phyloP scores from a whole-genome alignment of 2,113 vertebrate species.

The Chiloscyllium plagiosum region DNA sequence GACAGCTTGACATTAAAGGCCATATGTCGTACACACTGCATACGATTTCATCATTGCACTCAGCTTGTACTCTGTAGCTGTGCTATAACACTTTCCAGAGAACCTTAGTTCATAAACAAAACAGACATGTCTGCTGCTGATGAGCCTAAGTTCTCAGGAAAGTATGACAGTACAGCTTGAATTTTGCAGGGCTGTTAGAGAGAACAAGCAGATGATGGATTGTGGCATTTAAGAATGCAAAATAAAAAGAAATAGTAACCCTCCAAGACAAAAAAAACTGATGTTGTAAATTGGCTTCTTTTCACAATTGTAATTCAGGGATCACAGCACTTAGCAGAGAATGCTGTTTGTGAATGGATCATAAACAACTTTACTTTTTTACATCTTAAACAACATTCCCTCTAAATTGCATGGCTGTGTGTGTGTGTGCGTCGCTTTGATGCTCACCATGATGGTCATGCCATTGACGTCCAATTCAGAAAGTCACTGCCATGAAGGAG shows the following conservation, averaged over 20 bases:
- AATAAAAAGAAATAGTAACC: not conserved
- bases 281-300: not conserved
- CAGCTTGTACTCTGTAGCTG: conserved; percentile 35
- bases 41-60: conserved; percentile 33
- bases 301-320: not conserved
- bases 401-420: too few relatives aligned
- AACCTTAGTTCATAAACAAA: conserved; percentile 31
- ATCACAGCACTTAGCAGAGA: not conserved
- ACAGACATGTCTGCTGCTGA: conserved; percentile 26
- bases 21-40: conserved; percentile 37
- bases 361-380: not conserved
- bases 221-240: not conserved
- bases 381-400: not conserved
- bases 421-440: too few relatives aligned
- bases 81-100: conserved; percentile 34
- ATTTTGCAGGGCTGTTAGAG: conserved; percentile 10
- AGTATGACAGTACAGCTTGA: conserved; percentile 14
- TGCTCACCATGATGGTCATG: too few relatives aligned
- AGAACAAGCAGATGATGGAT: not conserved
- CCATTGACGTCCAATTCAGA: too few relatives aligned
- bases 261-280: not conserved
- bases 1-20: conserved; percentile 38
- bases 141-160: not conserved
- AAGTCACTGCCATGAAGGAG: too few relatives aligned
- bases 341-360: conserved; percentile 8